phyloP scores from a whole-genome alignment of 2,113 vertebrate species.

The Capreolus pygargus region DNA sequence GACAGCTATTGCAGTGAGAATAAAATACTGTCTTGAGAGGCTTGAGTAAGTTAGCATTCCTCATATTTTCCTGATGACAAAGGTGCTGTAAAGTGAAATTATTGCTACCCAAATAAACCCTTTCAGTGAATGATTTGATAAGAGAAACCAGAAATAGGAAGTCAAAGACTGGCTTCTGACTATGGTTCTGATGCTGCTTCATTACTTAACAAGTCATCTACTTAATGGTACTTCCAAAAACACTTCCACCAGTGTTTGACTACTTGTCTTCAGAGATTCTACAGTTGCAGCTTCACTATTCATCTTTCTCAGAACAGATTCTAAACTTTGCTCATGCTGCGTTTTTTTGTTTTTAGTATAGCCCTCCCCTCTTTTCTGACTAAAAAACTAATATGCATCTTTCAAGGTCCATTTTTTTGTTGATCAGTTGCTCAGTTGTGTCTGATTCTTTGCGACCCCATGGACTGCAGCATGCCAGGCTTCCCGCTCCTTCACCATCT shows the following conservation, averaged over 20 bases:
- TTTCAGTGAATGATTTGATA: background rate
- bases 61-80: background rate
- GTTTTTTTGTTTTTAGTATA: background rate
- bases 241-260: background rate
- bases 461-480: background rate
- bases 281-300: background rate
- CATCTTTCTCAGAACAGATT: background rate
- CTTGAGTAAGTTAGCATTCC: background rate
- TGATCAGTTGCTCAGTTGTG: background rate
- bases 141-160: background rate
- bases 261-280: background rate
- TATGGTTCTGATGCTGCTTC: background rate
- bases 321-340: background rate
- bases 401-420: background rate
- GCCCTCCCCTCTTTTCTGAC: background rate
- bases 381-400: background rate
- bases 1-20: background rate
- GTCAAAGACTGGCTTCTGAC: background rate
- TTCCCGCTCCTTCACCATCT: background rate
- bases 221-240: background rate
- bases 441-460: background rate
- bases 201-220: background rate
- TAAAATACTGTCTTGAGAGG: background rate
- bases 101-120: background rate
- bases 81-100: background rate